These are phyloP conservation scores for Octopus bimaculoides DNA, from an alignment of 1,140 invertebrate genomes.

Conservation along the genomic window DNA sequence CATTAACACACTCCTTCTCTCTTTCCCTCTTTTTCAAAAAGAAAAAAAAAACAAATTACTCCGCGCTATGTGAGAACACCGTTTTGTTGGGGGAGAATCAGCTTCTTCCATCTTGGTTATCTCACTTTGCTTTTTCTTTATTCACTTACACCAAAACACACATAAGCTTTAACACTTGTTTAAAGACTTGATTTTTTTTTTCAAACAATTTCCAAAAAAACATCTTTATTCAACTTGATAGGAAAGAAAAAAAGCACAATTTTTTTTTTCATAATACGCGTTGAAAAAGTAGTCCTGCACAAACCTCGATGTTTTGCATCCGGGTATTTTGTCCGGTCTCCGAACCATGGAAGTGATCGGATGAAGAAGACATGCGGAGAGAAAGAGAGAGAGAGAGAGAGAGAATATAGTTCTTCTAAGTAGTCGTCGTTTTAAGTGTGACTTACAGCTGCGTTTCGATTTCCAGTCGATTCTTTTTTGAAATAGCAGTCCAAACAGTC, in stretches of 20 bases:
- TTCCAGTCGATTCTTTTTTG: neutral
- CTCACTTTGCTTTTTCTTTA: too few relatives aligned
- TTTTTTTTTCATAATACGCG: neutral
- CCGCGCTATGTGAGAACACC: neutral
- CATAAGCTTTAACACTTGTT: too few relatives aligned
- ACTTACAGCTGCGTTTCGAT: slow-evolving; percentile 2
- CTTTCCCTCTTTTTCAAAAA: neutral
- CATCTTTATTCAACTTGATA: slow-evolving; percentile 1
- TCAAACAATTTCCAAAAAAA: neutral
- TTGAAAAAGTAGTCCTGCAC: slow-evolving; percentile 1
- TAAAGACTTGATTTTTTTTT: too few relatives aligned
- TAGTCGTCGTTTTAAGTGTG: slow-evolving; percentile 1
- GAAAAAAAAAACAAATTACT: neutral
- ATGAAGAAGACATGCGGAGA: neutral
- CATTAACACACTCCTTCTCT: too few relatives aligned
- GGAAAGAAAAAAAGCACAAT: too few relatives aligned
- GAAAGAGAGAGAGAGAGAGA: neutral
- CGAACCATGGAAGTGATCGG: slow-evolving; percentile 5
- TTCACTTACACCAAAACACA: too few relatives aligned
- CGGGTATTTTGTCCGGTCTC: slow-evolving; percentile 6
- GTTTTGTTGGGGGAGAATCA: too few relatives aligned
- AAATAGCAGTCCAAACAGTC: neutral
- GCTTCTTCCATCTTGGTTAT: too few relatives aligned
- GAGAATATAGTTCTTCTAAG: neutral
- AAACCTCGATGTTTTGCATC: neutral